Percentiles rank a stretch among this genome's conserved stretches.
Evolutionary conservation across 2,113 vertebrate genomes (phyloP).

Genomic region (Cynopterus brachyotis): DNA sequence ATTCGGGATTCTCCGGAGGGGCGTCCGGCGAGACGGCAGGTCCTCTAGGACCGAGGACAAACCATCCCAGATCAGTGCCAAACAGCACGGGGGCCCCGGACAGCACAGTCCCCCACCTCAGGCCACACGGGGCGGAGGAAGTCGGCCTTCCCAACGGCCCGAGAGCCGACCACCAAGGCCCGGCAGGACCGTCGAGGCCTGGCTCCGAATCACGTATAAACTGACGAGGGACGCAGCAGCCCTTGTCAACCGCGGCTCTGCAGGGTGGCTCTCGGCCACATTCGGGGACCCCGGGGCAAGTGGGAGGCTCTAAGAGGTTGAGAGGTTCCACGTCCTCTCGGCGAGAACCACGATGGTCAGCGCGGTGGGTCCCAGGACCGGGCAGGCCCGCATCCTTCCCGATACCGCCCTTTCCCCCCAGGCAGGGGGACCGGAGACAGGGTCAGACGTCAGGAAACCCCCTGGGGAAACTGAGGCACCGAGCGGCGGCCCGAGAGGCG

Average conservation of each 20-base stretch:
- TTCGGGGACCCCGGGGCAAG: neutral
- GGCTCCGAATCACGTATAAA: neutral
- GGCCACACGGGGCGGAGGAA: neutral
- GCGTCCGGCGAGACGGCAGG: neutral
- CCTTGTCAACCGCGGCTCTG: neutral
- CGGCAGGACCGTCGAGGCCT: neutral
- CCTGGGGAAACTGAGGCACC: neutral
- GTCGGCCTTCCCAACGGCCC: neutral
- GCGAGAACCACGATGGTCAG: neutral
- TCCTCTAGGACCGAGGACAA: neutral
- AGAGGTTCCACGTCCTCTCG: neutral
- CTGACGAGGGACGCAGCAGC: neutral
- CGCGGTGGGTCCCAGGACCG: rapidly evolving
- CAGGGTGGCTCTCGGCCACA: neutral
- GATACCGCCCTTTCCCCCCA: neutral
- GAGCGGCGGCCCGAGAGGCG: neutral
- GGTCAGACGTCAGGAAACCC: neutral
- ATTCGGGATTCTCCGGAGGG: neutral
- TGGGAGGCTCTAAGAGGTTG: neutral
- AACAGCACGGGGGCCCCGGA: neutral
- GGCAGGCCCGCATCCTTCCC: neutral
- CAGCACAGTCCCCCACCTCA: neutral
- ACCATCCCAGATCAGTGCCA: too few species aligned
- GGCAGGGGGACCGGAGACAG: neutral
- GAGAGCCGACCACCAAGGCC: neutral